A percentile compares a stretch with the other conserved stretches of the same genome.
Conservation (phyloP, 2,113 vertebrate species). For the Capricornis sumatraensis region DNA sequence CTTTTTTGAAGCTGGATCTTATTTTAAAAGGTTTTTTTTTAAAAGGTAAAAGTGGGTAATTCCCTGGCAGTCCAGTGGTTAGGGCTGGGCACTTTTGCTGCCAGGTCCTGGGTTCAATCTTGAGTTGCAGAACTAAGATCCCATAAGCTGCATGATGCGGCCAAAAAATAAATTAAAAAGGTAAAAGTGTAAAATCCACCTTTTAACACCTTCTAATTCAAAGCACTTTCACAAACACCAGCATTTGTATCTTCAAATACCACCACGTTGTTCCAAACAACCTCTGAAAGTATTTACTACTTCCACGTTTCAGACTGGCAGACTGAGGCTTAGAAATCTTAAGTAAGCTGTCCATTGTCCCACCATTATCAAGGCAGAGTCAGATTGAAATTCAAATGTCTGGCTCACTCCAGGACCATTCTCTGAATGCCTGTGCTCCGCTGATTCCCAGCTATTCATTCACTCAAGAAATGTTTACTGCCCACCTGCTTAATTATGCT, state of each 20-base stretch:
- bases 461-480: neutral
- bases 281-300: neutral
- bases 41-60: neutral
- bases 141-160: neutral
- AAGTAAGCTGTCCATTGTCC: neutral
- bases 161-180: neutral
- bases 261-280: neutral
- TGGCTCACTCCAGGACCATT: neutral
- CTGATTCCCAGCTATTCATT: neutral
- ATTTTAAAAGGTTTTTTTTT: neutral
- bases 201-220: neutral
- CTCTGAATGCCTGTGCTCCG: neutral
- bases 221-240: neutral
- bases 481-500: neutral
- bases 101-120: neutral
- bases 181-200: neutral
- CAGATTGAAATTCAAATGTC: neutral
- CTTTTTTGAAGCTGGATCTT: constrained; percentile 1
- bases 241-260: neutral
- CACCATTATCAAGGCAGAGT: neutral
- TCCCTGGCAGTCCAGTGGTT: neutral
- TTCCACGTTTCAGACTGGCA: neutral
- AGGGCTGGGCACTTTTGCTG: neutral
- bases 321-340: neutral
- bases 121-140: neutral